phyloP scores from a whole-genome alignment of 1,140 invertebrate species.

The Trichogramma pretiosum region DNA sequence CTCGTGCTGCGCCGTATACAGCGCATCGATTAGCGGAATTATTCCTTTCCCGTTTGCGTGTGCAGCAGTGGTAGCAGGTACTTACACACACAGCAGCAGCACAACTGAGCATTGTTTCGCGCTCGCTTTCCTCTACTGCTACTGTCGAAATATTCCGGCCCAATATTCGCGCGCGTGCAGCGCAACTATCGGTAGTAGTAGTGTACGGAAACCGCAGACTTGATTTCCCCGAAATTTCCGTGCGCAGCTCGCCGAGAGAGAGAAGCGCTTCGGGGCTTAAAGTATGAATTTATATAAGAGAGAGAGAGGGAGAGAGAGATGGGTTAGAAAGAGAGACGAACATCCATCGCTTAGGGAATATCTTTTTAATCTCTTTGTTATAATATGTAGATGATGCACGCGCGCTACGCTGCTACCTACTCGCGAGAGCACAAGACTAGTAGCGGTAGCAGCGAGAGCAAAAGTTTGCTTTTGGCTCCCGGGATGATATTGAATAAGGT shows the following conservation, averaged over 20 bases:
- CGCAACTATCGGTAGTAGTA: neutral
- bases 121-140: no score
- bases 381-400: neutral
- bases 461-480: slow-evolving; percentile 10
- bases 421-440: no score
- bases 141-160: no score
- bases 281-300: slow-evolving; percentile 15
- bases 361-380: slow-evolving; percentile 15
- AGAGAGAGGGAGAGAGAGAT: neutral
- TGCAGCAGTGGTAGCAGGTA: no score
- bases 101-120: no score
- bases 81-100: neutral
- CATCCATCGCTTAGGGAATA: no score
- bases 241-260: neutral
- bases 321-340: no score
- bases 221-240: neutral
- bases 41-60: neutral
- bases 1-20: no score
- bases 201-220: neutral
- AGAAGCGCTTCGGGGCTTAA: neutral
- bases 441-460: no score
- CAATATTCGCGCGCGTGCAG: no score
- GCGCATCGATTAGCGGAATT: slow-evolving; percentile 10
- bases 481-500: slow-evolving; percentile 15
- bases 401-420: no score